Base-by-base conservation (phyloP, 2,888 invertebrate species). In the Arctia plantaginis region DNA sequence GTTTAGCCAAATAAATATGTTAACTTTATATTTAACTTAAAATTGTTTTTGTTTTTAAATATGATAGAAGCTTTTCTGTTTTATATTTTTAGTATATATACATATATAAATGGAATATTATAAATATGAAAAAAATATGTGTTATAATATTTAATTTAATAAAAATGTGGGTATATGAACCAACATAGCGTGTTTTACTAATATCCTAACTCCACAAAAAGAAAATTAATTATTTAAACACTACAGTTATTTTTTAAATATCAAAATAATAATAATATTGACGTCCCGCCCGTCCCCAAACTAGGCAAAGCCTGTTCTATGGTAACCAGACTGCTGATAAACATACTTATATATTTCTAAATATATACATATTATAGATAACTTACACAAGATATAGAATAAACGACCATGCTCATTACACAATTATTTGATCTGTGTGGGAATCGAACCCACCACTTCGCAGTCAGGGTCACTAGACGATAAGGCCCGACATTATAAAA, bases 151-250 rank as follows among this genome's bases (percentile, higher is more conserved):
- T 91, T 87, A 62, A 89, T 91, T 93, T 90, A 94, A 89, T 95
- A 85, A 94, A 55, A 94, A 93, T 94, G 95, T 95, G 95, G 95
- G 95, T 95, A 94, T 95, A 95, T 95, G 95, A 94, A 95, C 95
- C 91, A 92, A 84, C 80, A 35, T 3, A 1, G n/a, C 44, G 51
- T 70, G 84, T 91, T 90, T 92, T 83, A 55, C 12, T 51, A 23
- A 13, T 3, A 6, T 30, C 12, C 13, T 15, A n/a, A 62, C 55
- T 18, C 13, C 30, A 64, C 0, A 8, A 64, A 23, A 27, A 64
- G 20, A 1, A 20, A n/a, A n/a, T n/a, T 33, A 3, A 0, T 27
- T 30, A 7, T 64, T 30, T 27, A 27, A 62, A 62, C 1, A 13
- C 44, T 15, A 44, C 3, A 15, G 13, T n/a, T 44, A 44, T 44